Evolutionary conservation across 2,888 invertebrate species (phyloP).

Genomic region (Zygogramma bicolorata): DNA sequence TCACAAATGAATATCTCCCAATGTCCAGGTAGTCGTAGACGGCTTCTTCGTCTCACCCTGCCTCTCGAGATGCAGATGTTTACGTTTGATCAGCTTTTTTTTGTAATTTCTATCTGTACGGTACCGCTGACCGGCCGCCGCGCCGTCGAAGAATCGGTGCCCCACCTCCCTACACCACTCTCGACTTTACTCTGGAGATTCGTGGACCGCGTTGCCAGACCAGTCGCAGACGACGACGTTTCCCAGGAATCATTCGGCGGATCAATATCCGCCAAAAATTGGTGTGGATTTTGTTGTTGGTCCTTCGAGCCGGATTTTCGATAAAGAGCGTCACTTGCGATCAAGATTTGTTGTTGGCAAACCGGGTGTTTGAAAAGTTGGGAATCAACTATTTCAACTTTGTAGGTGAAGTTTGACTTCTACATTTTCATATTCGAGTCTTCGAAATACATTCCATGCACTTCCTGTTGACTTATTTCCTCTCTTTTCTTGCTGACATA

Average conservation of each 20-base stretch:
- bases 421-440: too few relatives aligned
- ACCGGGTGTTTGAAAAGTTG: too few relatives aligned
- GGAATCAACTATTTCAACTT: too few relatives aligned
- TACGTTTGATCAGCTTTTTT: not conserved
- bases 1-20: not conserved
- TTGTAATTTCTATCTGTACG: not conserved
- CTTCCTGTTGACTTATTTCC: too few relatives aligned
- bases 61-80: not conserved
- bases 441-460: too few relatives aligned
- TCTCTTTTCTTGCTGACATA: too few relatives aligned
- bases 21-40: not conserved
- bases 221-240: not conserved
- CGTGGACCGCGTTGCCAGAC: not conserved
- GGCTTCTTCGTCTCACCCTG: not conserved
- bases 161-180: not conserved
- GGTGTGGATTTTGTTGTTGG: not conserved
- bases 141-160: not conserved
- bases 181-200: not conserved
- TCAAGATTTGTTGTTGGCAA: not conserved
- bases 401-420: too few relatives aligned
- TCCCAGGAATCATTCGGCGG: not conserved
- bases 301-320: not conserved
- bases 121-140: not conserved
- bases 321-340: not conserved
- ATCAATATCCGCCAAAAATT: not conserved